Conservation (phyloP, 2,797 vertebrate species). For the Melanotaenia maccullochi region DNA sequence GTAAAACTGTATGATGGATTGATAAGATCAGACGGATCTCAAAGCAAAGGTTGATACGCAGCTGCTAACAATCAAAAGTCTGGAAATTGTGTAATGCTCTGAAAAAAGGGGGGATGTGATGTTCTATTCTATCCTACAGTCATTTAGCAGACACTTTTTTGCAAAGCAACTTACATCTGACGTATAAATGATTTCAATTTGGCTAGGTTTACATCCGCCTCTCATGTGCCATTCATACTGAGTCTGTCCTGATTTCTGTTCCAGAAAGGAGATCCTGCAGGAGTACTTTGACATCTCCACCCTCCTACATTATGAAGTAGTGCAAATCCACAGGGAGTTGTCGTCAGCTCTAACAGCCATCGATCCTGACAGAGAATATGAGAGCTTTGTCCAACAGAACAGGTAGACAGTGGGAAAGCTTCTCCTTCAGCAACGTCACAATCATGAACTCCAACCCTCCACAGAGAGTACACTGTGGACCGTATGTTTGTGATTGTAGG, state of each 20-base stretch:
- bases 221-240: neutral
- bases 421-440: neutral
- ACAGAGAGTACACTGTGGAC: neutral
- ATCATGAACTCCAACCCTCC: neutral
- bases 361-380: slow-evolving; percentile 87
- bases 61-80: neutral
- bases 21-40: neutral
- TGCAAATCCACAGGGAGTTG: slow-evolving; percentile 87
- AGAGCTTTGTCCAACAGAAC: slow-evolving; percentile 89
- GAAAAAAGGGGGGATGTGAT: neutral
- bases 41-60: neutral
- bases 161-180: neutral
- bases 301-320: slow-evolving; percentile 90
- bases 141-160: too few relatives aligned
- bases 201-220: neutral
- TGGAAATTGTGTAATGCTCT: neutral
- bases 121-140: too few relatives aligned
- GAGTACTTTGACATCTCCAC: slow-evolving; percentile 93
- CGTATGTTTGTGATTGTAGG: slow-evolving; percentile 59
- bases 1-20: neutral
- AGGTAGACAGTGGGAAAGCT: slow-evolving; percentile 75
- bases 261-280: slow-evolving; percentile 91
- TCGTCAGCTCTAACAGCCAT: slow-evolving; percentile 82
- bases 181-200: neutral
- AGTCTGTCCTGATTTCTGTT: neutral